Base-by-base conservation (phyloP, 1,140 invertebrate species). In the silkworm (Bombyx mori) region DNA sequence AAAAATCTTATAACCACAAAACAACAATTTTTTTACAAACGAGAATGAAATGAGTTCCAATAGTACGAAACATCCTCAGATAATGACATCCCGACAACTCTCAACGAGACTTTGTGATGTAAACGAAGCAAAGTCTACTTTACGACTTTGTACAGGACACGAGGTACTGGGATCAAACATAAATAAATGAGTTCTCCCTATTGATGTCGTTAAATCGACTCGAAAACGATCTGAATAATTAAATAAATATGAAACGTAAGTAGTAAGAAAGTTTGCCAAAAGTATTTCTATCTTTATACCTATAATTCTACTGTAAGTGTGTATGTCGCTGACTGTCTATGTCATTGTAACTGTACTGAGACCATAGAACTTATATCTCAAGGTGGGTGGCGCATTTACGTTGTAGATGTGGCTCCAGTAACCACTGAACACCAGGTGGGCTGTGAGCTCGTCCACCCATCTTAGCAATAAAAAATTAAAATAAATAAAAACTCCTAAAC, bases 41-140 rank as follows among this genome's bases (percentile, higher is more conserved):
- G 52, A 18, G 26, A 54, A 46, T 22, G 5, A 54, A 46, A 45
- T 18, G 53, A 54, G n/a, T 44, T 10, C 1, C 18, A 46, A 54
- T 54, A 54, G 53, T 8, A 35, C 44, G 12, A 8, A 22, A 22
- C 44, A 44, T 42, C 8, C 53, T 6, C 46, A 49, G 54, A 56
- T 56, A 56, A 56, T 56, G 26, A 49, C 49, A 44, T 42, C 53
- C 10, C 26, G 45, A 54, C 9, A 54, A 22, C 43, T 45, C 53
- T 54, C 47, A 49, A n/a, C 54, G 42, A 49, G 54, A 47, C 54
- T 56, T 56, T 56, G 45, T 56, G 18, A 56, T 56, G 45, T 48
- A 56, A 56, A 56, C 45, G 46, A 56, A 46, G 35, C 26, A 35
- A 35, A 35, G 26, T 35, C 26, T 45, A 56, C 26, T 56, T 56